Conservation (phyloP, 2,888 invertebrate genomes). For the Lagria hirta region DNA sequence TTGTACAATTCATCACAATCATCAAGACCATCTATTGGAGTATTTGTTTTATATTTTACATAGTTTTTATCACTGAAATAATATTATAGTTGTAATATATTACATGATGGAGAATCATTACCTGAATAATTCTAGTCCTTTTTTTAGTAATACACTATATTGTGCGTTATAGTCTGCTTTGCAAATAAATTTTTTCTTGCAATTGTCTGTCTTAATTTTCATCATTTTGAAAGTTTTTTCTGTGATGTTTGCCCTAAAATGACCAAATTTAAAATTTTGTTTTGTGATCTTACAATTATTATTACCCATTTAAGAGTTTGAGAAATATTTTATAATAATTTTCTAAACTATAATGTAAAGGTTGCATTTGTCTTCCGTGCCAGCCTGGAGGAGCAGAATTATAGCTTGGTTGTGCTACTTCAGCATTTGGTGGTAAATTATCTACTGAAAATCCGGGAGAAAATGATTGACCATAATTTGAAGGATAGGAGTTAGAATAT, state of each 20-base stretch:
- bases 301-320: no score
- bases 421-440: constrained; percentile 15
- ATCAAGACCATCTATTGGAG: constrained; percentile 24
- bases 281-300: no score
- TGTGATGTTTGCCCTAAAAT: constrained; percentile 45
- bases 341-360: no score
- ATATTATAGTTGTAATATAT: no score
- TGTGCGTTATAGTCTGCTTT: constrained; percentile 56
- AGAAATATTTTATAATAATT: no score
- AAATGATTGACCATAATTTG: constrained; percentile 2
- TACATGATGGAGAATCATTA: no score
- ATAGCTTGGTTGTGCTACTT: constrained; percentile 3
- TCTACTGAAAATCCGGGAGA: constrained; percentile 9
- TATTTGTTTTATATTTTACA: constrained; percentile 32
- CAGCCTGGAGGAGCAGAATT: background rate
- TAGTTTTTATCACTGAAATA: constrained; percentile 36
- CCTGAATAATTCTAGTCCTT: constrained; percentile 37
- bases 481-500: background rate
- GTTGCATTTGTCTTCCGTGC: background rate
- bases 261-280: background rate
- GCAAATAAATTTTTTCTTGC: constrained; percentile 57
- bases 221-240: constrained; percentile 46
- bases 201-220: constrained; percentile 47
- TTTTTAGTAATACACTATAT: constrained; percentile 42
- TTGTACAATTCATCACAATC: constrained; percentile 33